Evolutionary conservation across 2,888 invertebrate species (phyloP).

Genomic region (Molorchus minor): DNA sequence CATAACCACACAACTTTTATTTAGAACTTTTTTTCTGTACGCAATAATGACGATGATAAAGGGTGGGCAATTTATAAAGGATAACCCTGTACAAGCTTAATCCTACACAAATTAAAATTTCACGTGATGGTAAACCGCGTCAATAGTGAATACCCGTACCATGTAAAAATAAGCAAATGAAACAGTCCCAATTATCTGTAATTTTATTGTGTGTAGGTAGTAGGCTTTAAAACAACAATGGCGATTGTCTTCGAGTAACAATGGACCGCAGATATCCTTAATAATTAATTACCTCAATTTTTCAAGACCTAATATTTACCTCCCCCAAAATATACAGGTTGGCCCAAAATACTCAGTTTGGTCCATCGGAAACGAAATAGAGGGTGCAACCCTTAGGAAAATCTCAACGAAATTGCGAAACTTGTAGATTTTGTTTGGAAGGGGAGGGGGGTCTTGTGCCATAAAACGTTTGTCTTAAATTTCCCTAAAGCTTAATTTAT

Average conservation of each 20-base stretch:
- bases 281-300: constrained; percentile 53
- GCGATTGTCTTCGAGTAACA: constrained; percentile 54
- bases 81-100: not conserved
- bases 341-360: too few relatives aligned
- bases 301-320: constrained; percentile 50
- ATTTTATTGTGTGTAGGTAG: constrained; percentile 48
- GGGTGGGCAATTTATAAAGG: not conserved
- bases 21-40: too few relatives aligned
- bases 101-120: constrained; percentile 18
- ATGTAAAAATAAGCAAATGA: constrained; percentile 49
- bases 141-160: constrained; percentile 15
- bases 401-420: too few relatives aligned
- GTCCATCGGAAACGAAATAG: too few relatives aligned
- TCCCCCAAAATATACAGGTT: too few relatives aligned
- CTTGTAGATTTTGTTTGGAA: too few relatives aligned
- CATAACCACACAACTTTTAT: too few relatives aligned
- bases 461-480: too few relatives aligned
- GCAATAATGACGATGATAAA: not conserved
- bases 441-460: too few relatives aligned
- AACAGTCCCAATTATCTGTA: constrained; percentile 56
- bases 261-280: constrained; percentile 47
- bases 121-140: constrained; percentile 8
- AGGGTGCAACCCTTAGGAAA: too few relatives aligned
- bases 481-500: too few relatives aligned
- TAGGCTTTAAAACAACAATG: constrained; percentile 52